Evolutionary conservation across 1,140 invertebrate species (phyloP).

Genomic region (Cotesia glomerata): DNA sequence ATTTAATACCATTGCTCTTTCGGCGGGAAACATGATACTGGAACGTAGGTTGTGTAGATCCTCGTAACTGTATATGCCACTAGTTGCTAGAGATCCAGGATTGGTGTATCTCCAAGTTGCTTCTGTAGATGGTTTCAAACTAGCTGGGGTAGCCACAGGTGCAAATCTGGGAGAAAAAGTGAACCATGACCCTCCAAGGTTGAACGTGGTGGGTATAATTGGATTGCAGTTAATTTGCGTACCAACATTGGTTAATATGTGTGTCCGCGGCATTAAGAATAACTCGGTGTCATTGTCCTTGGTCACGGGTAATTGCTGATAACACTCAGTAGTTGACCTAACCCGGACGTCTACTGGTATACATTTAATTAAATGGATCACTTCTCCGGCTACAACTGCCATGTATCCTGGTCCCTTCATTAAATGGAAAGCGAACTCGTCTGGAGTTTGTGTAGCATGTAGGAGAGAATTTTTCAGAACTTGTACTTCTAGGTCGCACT

Average conservation of each 20-base stretch:
- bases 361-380: slow-evolving; percentile 28
- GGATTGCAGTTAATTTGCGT: slow-evolving; percentile 12
- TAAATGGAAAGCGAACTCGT: slow-evolving; percentile 30
- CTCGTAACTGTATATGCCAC: neutral
- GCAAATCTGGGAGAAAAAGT: neutral
- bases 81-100: neutral
- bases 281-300: neutral
- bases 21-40: neutral
- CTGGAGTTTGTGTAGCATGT: slow-evolving; percentile 17
- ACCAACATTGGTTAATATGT: slow-evolving; percentile 4
- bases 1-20: slow-evolving; percentile 1
- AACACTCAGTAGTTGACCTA: neutral
- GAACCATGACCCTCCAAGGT: neutral
- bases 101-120: slow-evolving; percentile 8
- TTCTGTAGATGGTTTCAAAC: slow-evolving; percentile 5
- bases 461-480: slow-evolving; percentile 16
- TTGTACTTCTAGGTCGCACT: slow-evolving; percentile 28
- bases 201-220: neutral
- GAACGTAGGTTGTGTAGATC: neutral
- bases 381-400: slow-evolving; percentile 25
- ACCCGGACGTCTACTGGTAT: neutral
- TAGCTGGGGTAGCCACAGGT: neutral
- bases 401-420: slow-evolving; percentile 32
- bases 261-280: slow-evolving; percentile 12
- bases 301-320: neutral